Conservation (phyloP, 2,797 vertebrate species). For the Furcifer pardalis region DNA sequence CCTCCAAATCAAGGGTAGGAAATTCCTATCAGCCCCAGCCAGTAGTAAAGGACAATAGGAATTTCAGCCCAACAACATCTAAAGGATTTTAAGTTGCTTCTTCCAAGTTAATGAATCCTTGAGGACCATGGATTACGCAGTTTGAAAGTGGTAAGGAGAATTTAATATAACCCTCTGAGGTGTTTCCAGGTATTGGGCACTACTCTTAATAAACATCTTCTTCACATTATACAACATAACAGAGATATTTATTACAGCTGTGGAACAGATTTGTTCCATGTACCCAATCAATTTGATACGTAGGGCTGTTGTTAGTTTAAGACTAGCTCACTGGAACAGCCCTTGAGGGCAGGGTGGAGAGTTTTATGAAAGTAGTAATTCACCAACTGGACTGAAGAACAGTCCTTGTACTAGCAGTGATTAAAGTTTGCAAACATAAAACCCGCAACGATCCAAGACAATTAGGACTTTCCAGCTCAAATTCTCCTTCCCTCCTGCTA, state of each 20-base stretch:
- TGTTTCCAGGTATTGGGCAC: not conserved
- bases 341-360: not conserved
- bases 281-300: slow-evolving; percentile 19
- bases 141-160: not conserved
- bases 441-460: not conserved
- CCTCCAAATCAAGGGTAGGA: not conserved
- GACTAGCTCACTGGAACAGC: not conserved
- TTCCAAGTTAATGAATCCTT: not conserved
- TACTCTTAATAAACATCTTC: slow-evolving; percentile 31
- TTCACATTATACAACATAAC: slow-evolving; percentile 14
- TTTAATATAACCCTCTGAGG: not conserved
- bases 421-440: not conserved
- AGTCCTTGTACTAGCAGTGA: not conserved
- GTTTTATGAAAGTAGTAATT: slow-evolving; percentile 41
- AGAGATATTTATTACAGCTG: slow-evolving; percentile 15
- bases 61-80: not conserved
- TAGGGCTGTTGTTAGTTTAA: not conserved
- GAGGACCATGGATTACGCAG: not conserved
- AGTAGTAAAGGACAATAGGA: not conserved
- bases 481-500: not conserved
- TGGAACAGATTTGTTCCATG: not conserved
- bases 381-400: not conserved
- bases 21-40: not conserved
- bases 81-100: not conserved
- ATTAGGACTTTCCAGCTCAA: not conserved